Conservation (phyloP, 2,113 vertebrate genomes). For the Chaetodon trifascialis region DNA sequence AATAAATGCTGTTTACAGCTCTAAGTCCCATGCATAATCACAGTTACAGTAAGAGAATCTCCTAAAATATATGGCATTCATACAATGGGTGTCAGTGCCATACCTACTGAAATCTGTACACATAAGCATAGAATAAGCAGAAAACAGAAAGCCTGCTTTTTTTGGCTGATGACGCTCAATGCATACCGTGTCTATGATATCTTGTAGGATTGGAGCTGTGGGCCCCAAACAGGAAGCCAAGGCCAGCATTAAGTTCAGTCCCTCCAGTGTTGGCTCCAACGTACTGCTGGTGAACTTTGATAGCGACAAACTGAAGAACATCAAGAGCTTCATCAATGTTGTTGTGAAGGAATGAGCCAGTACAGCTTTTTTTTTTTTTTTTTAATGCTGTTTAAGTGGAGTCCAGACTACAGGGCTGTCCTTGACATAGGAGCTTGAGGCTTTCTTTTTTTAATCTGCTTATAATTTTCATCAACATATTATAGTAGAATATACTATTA, state of each 20-base stretch:
- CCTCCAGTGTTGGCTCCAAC: constrained; percentile 72
- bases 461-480: neutral
- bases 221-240: constrained; percentile 76
- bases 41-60: neutral
- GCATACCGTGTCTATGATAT: neutral
- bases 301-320: constrained; percentile 86
- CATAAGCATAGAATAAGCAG: neutral
- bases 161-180: neutral
- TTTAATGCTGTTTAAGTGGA: neutral
- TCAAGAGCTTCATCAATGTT: constrained; percentile 82
- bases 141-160: neutral
- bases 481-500: neutral
- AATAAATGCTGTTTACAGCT: neutral
- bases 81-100: no score
- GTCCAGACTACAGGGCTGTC: neutral
- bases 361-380: neutral
- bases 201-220: constrained; percentile 74
- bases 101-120: neutral
- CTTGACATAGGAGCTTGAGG: accelerated
- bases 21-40: neutral
- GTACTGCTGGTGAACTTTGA: constrained; percentile 91
- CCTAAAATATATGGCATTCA: neutral
- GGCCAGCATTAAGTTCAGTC: constrained; percentile 82
- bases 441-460: neutral
- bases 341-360: constrained; percentile 51